A percentile compares a stretch with the other conserved stretches of the same genome.
These are phyloP conservation scores for Orchesellides sinensis DNA, from an alignment of 2,888 invertebrate genomes.

Conservation along the genomic window DNA sequence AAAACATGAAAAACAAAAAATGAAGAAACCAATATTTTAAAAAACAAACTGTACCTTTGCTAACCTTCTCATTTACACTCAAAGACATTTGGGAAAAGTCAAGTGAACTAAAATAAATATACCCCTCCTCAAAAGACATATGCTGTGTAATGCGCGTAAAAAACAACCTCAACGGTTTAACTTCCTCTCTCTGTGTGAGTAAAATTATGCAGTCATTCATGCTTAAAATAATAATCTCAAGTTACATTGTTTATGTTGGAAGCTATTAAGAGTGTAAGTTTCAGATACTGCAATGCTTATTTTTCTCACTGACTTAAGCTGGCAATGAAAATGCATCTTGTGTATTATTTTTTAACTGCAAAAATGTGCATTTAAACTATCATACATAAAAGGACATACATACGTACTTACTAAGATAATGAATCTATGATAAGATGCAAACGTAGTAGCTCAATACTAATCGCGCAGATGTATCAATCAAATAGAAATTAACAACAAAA, in stretches of 20 bases:
- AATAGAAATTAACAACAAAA: background rate
- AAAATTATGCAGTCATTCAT: constrained; percentile 47
- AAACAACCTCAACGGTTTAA: no score
- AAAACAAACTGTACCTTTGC: no score
- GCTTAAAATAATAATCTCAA: constrained; percentile 63
- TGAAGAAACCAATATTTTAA: background rate
- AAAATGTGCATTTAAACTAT: constrained; percentile 48
- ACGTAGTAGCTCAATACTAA: background rate
- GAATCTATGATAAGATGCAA: background rate
- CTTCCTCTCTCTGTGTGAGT: constrained; percentile 26
- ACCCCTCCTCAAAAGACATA: background rate
- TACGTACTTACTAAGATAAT: background rate
- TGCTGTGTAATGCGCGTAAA: background rate
- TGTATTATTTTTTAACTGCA: background rate
- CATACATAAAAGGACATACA: constrained; percentile 10
- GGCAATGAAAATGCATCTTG: constrained; percentile 8
- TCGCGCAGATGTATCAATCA: background rate
- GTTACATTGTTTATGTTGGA: constrained; percentile 64
- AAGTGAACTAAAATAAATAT: constrained; percentile 8
- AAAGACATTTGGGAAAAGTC: constrained; percentile 29
- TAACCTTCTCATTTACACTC: background rate
- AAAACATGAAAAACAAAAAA: constrained; percentile 24
- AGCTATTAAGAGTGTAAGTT: constrained; percentile 32
- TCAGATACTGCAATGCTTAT: constrained; percentile 35
- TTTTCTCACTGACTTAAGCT: constrained; percentile 19